A percentile compares a stretch with the other conserved stretches of the same genome.
Evolutionary conservation across 1,140 invertebrate species (phyloP).

Genomic region (Aphelenchoides fujianensis): DNA sequence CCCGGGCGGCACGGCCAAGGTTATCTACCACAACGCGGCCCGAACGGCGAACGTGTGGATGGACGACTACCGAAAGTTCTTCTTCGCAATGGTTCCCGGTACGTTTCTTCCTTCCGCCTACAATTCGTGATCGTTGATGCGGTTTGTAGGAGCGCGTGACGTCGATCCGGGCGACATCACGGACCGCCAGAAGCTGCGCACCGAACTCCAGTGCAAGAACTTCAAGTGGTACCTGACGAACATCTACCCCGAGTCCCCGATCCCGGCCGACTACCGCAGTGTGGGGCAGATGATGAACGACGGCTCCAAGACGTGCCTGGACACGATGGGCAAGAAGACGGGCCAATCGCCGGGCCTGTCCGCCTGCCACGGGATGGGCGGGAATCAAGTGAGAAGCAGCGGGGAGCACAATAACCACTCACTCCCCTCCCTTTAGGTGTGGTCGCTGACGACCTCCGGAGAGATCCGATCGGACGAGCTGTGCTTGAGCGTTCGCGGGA

Average conservation of each 20-base stretch:
- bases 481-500: conserved; percentile 30
- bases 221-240: conserved; percentile 98
- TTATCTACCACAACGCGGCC: conserved; percentile 55
- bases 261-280: conserved; percentile 38
- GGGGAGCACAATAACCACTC: conserved; percentile 6
- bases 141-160: conserved; percentile 41
- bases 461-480: conserved; percentile 50
- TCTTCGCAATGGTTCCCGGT: conserved; percentile 97
- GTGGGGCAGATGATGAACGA: conserved; percentile 57
- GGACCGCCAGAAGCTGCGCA: conserved; percentile 72
- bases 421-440: conserved; percentile 30
- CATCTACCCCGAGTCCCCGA: conserved; percentile 85
- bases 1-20: conserved; percentile 75
- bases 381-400: conserved; percentile 41
- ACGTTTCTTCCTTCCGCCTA: conserved; percentile 17
- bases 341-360: conserved; percentile 43
- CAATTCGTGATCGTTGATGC: conserved; percentile 14
- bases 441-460: conserved; percentile 41
- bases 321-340: conserved; percentile 49
- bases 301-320: conserved; percentile 30
- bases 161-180: conserved; percentile 73
- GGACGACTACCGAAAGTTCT: conserved; percentile 96
- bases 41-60: conserved; percentile 70
- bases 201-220: conserved; percentile 84
- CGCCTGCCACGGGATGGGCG: conserved; percentile 48